Conservation (phyloP, 1,140 invertebrate species). For the Drosophila suzukii region DNA sequence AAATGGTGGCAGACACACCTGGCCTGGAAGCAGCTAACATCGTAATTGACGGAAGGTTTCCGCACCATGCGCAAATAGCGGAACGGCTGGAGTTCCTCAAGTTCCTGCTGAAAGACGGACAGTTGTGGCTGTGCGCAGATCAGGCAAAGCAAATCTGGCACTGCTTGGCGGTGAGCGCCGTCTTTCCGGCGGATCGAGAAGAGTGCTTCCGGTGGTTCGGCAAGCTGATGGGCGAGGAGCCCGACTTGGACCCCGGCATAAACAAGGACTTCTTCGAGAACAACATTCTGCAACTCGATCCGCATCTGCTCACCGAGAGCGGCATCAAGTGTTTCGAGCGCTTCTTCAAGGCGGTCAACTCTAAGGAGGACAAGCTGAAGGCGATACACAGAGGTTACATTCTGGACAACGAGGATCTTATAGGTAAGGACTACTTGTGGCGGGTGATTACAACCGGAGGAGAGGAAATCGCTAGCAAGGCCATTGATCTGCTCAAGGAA, state of each 20-base stretch:
- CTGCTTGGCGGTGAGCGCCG: constrained; percentile 96
- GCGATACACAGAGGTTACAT: constrained; percentile 92
- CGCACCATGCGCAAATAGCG: constrained; percentile 96
- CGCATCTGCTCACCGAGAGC: constrained; percentile 95
- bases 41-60: constrained; percentile 95
- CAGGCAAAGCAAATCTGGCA: constrained; percentile 99
- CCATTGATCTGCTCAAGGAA: constrained; percentile 96
- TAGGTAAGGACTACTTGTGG: constrained; percentile 98
- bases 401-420: constrained; percentile 94
- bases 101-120: constrained; percentile 96
- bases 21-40: constrained; percentile 93
- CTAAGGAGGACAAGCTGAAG: constrained; percentile 96
- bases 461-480: constrained; percentile 96
- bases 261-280: constrained; percentile 98
- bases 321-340: constrained; percentile 95
- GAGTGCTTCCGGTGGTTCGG: constrained; percentile 99
- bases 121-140: constrained; percentile 97
- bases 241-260: constrained; percentile 97
- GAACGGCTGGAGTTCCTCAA: constrained; percentile 97
- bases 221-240: constrained; percentile 99
- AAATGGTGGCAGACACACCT: constrained; percentile 89
- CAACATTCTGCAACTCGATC: constrained; percentile 96
- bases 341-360: constrained; percentile 99
- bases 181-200: constrained; percentile 96
- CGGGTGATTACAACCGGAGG: constrained; percentile 94